Conservation (phyloP, 2,113 vertebrate species). For the Actinemys pallida region DNA sequence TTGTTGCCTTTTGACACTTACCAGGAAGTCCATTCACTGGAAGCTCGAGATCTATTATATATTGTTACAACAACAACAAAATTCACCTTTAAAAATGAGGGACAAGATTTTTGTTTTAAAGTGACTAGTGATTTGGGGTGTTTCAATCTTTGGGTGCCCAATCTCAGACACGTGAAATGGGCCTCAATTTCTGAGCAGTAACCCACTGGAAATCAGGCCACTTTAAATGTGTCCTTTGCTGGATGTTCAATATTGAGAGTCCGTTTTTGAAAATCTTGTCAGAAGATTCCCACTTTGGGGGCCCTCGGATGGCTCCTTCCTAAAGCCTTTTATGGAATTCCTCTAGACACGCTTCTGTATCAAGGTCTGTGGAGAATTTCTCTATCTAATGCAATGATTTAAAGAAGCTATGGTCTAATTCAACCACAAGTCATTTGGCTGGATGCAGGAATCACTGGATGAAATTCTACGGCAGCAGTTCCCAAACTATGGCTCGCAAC, state of each 20-base stretch:
- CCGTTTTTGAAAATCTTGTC: neutral
- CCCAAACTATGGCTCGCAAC: neutral
- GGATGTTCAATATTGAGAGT: neutral
- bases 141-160: neutral
- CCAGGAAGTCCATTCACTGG: conserved; percentile 44
- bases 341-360: neutral
- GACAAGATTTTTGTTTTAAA: neutral
- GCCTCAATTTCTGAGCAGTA: neutral
- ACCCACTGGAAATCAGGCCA: neutral
- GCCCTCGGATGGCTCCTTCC: neutral
- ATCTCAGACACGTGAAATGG: neutral
- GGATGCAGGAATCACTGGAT: neutral
- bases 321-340: neutral
- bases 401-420: neutral
- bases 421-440: neutral
- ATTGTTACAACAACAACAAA: conserved; percentile 30
- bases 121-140: neutral
- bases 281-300: neutral
- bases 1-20: conserved; percentile 27
- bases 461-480: neutral
- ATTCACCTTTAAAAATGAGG: neutral
- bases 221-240: neutral
- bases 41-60: conserved; percentile 5
- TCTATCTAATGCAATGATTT: neutral
- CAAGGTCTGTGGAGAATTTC: neutral